Conservation (phyloP, 2,888 invertebrate genomes). For the Volucella zonaria region DNA sequence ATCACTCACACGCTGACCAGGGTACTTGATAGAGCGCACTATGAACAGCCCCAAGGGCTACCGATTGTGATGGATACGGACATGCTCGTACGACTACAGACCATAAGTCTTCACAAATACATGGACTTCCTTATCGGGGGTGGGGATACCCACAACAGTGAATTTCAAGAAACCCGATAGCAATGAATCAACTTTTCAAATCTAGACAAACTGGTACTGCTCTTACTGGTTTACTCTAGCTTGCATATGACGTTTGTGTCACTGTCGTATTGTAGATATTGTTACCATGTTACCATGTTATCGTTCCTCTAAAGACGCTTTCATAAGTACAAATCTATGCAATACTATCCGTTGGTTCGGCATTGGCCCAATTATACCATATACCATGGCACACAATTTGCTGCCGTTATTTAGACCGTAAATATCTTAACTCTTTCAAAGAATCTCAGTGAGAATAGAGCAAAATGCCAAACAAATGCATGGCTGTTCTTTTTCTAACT, state of each 20-base stretch:
- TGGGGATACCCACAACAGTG: background rate
- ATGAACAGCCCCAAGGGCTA: constrained; percentile 42
- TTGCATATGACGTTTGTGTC: constrained; percentile 25
- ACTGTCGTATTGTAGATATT: background rate
- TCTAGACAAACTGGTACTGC: constrained; percentile 52
- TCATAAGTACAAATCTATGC: constrained; percentile 9
- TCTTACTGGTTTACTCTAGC: background rate
- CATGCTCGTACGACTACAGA: background rate
- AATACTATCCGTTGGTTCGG: constrained; percentile 47
- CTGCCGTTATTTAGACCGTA: constrained; percentile 64
- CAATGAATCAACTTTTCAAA: constrained; percentile 43
- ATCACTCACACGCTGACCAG: constrained; percentile 52
- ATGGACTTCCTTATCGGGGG: background rate
- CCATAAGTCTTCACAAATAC: background rate
- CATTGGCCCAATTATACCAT: constrained; percentile 58
- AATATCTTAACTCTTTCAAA: constrained; percentile 32
- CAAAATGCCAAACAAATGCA: constrained; percentile 17
- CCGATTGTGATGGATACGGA: constrained; percentile 14
- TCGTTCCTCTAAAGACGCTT: constrained; percentile 26
- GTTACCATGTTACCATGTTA: constrained; percentile 15
- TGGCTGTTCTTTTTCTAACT: constrained; percentile 20
- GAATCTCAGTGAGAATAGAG: constrained; percentile 34
- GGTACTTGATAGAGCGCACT: background rate
- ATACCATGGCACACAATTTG: constrained; percentile 34
- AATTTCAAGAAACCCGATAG: constrained; percentile 56